Evolutionary conservation across 1,140 invertebrate genomes (phyloP), one percentile per base, ranked within the genome.

Genomic region (Drosophila seguyi): DNA sequence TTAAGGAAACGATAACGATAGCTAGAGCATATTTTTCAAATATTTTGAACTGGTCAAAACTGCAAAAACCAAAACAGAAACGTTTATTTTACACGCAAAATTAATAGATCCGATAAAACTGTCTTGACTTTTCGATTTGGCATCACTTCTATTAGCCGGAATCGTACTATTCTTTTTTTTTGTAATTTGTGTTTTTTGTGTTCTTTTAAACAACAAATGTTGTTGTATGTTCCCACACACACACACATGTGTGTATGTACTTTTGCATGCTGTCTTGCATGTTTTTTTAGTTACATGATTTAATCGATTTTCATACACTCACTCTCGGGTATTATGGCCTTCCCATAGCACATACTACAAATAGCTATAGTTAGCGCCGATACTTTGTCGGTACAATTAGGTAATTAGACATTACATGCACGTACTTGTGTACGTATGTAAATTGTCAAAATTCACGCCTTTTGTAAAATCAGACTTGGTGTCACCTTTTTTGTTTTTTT

Each of bases 231-330:
- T 31, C 48, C 48, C 27, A 31, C 48, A 29, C 47, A 52, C n/a
- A n/a, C n/a, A n/a, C 62, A n/a, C n/a, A n/a, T n/a, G n/a, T n/a
- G n/a, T n/a, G n/a, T n/a, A 71, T 63, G 38, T 29, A 44, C 11
- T 3, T 16, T 55, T 71, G 68, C 39, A 62, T 48, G 57, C 29
- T 68, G 69, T 42, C 38, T 72, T 59, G 55, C 58, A 42, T 59
- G 68, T 58, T 67, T 53, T 67, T 53, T 59, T 36, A 29, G 66
- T 72, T 73, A 59, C 68, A 71, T 69, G 44, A 41, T 72, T 73
- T 58, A 56, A 73, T 73, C 53, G 69, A 73, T 73, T 73, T 73
- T 73, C 41, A 44, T 71, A 57, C 50, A 47, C 48, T 55, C 67
- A 57, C 52, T 55, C 67, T 25, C 22, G 52, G 52, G 52, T 25